Base-by-base conservation (phyloP, 2,888 invertebrate genomes). In the Furcula furcula region DNA sequence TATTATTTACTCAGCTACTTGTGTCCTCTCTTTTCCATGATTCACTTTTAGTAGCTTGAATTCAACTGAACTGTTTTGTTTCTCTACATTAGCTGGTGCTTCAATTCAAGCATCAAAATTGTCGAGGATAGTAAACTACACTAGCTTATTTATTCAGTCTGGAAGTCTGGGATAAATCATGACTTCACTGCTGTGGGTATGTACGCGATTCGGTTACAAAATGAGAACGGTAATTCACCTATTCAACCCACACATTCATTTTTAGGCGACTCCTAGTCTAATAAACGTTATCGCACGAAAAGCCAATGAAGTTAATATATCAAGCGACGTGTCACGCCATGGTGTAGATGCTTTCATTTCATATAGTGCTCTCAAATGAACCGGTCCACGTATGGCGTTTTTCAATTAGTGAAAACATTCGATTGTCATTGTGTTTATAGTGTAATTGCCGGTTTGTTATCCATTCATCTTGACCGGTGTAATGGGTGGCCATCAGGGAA, bases 391-490 rank as follows among this genome's bases (percentile, higher is more conserved):
- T 69, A 75, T 65, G 76, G 79, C 77, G n/a, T 76, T 83, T 85
- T 86, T 87, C 85, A 87, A 88, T 88, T 87, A 86, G 80, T 79
- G 76, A 79, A 79, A 79, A 79, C 80, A 81, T 82, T 84, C 79
- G 80, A 82, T 83, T 82, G 84, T 85, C 80, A 71, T 79, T 82
- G 80, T 75, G 80, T 80, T 86, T 78, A 84, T 83, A 79, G 83
- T 80, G 79, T 85, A 85, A 86, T 84, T 84, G 86, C 68, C 57
- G 78, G 79, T 83, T 80, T 76, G 83, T 85, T 86, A 85, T 85
- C 85, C 72, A 80, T 83, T 76, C 76, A 85, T 86, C 86, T 86
- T 85, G 84, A 76, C 78, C 78, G 69, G 65, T 79, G 78, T 85
- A 86, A 86, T 86, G 83, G 80, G 65, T 65, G 68, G 74, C 81